A percentile compares a stretch with the other conserved stretches of the same genome.
phyloP scores from a whole-genome alignment of 30 jellyfish, hydroid and myxozoan genomes.

The Phacellophora camtschatica region DNA sequence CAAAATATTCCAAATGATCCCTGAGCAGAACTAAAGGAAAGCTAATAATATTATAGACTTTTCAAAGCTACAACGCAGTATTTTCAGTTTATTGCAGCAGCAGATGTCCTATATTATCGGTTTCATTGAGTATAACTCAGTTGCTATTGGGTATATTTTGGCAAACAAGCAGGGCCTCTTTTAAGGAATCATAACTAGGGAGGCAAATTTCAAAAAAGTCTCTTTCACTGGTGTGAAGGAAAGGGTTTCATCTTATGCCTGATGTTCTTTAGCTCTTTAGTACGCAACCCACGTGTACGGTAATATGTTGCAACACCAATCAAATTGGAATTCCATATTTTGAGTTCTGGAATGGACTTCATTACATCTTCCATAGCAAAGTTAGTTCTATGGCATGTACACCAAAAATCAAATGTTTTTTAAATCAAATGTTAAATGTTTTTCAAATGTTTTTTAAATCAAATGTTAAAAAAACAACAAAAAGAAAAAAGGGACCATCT shows the following conservation, averaged over 20 bases:
- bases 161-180: no score
- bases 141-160: no score
- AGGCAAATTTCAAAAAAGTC: no score
- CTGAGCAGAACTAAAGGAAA: no score
- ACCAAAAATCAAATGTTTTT: conserved; percentile 28
- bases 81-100: no score
- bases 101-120: no score
- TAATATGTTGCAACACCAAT: conserved; percentile 8
- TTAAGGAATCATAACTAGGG: no score
- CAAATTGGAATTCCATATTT: conserved; percentile 24
- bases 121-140: no score
- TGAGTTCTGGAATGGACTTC: conserved; percentile 35
- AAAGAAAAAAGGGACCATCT: background rate
- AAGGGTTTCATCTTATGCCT: conserved; percentile 10
- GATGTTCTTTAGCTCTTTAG: conserved; percentile 30
- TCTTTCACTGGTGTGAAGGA: conserved; percentile 55
- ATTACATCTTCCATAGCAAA: conserved; percentile 53
- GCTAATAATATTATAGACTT: no score
- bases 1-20: no score
- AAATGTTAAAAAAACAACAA: background rate
- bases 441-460: conserved; percentile 7
- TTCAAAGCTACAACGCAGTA: no score
- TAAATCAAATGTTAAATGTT: conserved; percentile 44
- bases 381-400: conserved; percentile 52
- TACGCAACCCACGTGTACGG: conserved; percentile 38